A percentile compares a stretch with the other conserved stretches of the same genome.
phyloP scores from a whole-genome alignment of 1,140 invertebrate genomes.

The Drosophila miranda region DNA sequence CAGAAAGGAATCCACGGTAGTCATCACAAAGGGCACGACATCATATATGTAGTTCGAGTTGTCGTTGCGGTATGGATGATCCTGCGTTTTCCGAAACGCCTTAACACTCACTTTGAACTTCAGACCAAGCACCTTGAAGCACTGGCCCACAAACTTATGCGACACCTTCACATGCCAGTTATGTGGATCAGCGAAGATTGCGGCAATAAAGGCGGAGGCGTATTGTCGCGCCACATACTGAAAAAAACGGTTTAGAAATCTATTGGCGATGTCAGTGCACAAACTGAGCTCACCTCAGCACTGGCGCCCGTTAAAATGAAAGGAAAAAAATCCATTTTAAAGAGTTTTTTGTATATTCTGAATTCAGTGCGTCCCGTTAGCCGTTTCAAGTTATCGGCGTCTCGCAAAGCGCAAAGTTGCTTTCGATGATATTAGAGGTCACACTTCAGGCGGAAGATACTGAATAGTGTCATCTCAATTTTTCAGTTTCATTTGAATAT shows the following conservation, averaged over 20 bases:
- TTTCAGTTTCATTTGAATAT: no score
- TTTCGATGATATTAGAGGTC: no score
- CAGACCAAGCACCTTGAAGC: conserved; percentile 44
- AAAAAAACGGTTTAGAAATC: background rate
- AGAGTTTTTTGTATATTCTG: no score
- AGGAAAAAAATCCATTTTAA: conserved; percentile 51
- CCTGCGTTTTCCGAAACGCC: conserved; percentile 20
- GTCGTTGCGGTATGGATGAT: conserved; percentile 44
- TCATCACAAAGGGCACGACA: conserved; percentile 23
- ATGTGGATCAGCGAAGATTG: conserved; percentile 27
- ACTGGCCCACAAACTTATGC: conserved; percentile 57
- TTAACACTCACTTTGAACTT: conserved; percentile 38
- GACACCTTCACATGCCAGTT: conserved; percentile 41
- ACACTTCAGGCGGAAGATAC: no score
- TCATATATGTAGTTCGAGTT: conserved; percentile 51
- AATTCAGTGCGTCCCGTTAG: background rate
- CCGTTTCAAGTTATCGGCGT: no score
- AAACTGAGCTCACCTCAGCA: conserved; percentile 19
- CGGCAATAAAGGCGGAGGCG: conserved; percentile 25
- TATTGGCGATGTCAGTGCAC: background rate
- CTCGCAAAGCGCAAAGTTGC: no score
- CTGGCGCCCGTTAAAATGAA: conserved; percentile 34
- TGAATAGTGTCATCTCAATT: no score
- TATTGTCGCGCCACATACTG: conserved; percentile 26
- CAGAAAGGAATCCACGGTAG: conserved; percentile 36